These are phyloP conservation scores for Pelochelys cantorii DNA, from an alignment of 2,797 vertebrate species.

Conservation along the genomic window DNA sequence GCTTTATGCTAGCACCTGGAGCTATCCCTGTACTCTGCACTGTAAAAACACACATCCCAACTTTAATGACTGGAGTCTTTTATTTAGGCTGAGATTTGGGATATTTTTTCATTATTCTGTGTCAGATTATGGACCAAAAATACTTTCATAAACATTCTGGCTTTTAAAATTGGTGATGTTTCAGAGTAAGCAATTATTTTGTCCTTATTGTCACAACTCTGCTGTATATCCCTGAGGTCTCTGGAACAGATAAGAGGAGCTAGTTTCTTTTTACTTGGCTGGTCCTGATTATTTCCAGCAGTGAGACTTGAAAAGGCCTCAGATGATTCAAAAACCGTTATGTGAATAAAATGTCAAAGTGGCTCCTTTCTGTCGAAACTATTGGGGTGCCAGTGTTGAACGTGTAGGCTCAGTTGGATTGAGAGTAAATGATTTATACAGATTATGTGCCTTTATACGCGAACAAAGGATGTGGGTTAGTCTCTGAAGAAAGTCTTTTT, in stretches of 20 bases:
- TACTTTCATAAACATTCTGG: not conserved
- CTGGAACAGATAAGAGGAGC: slow-evolving; percentile 33
- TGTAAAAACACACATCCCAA: not conserved
- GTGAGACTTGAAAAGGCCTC: slow-evolving; percentile 52
- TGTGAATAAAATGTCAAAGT: slow-evolving; percentile 70
- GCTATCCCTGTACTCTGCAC: accelerated
- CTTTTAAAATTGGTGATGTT: not conserved
- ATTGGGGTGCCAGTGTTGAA: slow-evolving; percentile 64
- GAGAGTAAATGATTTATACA: slow-evolving; percentile 71
- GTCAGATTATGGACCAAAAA: not conserved
- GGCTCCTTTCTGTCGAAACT: slow-evolving; percentile 54
- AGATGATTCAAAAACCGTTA: slow-evolving; percentile 66
- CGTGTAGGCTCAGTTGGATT: slow-evolving; percentile 42
- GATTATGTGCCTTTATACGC: slow-evolving; percentile 53
- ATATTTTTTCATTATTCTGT: not conserved
- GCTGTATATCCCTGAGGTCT: slow-evolving; percentile 30
- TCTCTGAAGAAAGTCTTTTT: slow-evolving; percentile 37
- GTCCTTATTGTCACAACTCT: slow-evolving; percentile 35
- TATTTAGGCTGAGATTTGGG: not conserved
- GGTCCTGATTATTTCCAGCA: slow-evolving; percentile 57
- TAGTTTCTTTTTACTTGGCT: slow-evolving; percentile 49
- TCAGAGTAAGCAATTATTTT: slow-evolving; percentile 46
- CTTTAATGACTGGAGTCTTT: not conserved
- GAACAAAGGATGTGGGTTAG: slow-evolving; percentile 52
- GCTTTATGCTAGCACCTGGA: accelerated